Conservation (phyloP, 2,797 vertebrate genomes). For the Chlorospingus flavigularis region DNA sequence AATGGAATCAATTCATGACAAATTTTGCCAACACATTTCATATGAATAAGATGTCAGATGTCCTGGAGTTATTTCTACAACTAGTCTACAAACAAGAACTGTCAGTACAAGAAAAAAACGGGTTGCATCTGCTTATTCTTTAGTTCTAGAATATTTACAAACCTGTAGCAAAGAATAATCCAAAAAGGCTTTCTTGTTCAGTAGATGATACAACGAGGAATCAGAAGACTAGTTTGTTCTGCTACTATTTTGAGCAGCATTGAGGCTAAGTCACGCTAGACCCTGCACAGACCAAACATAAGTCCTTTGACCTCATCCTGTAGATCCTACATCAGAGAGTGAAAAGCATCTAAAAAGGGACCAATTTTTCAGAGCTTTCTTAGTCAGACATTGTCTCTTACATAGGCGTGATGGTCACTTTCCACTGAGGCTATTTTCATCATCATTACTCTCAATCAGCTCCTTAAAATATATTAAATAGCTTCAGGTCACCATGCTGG, state of each 20-base stretch:
- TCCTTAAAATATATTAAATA: background rate
- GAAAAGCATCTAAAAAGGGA: background rate
- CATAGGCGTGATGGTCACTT: background rate
- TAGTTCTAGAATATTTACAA: conserved; percentile 1
- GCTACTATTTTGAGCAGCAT: background rate
- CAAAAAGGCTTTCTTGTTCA: background rate
- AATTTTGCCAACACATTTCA: conserved; percentile 47
- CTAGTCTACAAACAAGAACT: conserved; percentile 25
- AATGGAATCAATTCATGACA: conserved; percentile 14
- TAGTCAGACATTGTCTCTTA: background rate
- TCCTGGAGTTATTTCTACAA: conserved; percentile 40
- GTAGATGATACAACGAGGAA: background rate
- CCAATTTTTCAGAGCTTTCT: background rate
- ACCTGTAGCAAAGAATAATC: conserved; percentile 1
- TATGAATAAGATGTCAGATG: conserved; percentile 30
- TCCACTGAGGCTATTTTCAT: background rate
- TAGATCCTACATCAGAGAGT: background rate
- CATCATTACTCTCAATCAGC: background rate
- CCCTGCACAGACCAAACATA: background rate
- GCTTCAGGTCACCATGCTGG: background rate
- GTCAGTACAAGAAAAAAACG: background rate
- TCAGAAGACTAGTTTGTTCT: background rate
- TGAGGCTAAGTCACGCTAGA: background rate
- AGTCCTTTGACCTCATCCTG: background rate
- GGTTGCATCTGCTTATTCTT: background rate